These are phyloP conservation scores for Drosophila infuscata DNA, from an alignment of 2,888 invertebrate species.

Conservation along the genomic window DNA sequence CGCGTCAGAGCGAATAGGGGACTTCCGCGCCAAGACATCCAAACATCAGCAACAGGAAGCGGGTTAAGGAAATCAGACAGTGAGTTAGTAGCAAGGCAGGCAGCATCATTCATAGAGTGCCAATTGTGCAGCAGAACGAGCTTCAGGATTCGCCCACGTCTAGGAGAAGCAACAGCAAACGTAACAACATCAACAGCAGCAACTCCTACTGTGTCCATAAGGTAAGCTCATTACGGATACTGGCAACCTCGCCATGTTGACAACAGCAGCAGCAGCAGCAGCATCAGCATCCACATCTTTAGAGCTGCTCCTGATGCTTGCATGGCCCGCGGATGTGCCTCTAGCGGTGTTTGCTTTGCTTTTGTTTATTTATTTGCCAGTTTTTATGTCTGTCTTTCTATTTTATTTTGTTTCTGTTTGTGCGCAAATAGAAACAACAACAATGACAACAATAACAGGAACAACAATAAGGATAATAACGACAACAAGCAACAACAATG, in stretches of 20 bases:
- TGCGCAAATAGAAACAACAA: conserved; percentile 47
- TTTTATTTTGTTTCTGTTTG: conserved; percentile 56
- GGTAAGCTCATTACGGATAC: conserved; percentile 74
- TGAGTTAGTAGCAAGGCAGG: conserved; percentile 28
- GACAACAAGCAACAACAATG: conserved; percentile 66
- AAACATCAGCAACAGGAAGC: conserved; percentile 66
- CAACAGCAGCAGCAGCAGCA: conserved; percentile 44
- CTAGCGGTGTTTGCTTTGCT: conserved; percentile 71
- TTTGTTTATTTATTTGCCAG: conserved; percentile 74
- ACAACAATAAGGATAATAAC: conserved; percentile 60
- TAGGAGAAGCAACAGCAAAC: conserved; percentile 25
- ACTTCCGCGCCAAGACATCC: conserved; percentile 69
- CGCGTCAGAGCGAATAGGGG: conserved; percentile 59
- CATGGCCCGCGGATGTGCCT: conserved; percentile 67
- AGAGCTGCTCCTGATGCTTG: conserved; percentile 36
- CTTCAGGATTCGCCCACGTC: conserved; percentile 54
- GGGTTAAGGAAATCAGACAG: conserved; percentile 50
- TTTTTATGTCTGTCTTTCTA: conserved; percentile 38
- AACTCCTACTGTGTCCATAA: conserved; percentile 64
- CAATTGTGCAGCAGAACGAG: conserved; percentile 70
- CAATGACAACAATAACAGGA: conserved; percentile 35
- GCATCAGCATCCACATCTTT: conserved; percentile 38
- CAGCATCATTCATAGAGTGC: conserved; percentile 48
- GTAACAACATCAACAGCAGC: conserved; percentile 30
- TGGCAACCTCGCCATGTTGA: conserved; percentile 51